Base-by-base conservation (phyloP, 2,113 vertebrate genomes). In the Crypturellus undulatus region DNA sequence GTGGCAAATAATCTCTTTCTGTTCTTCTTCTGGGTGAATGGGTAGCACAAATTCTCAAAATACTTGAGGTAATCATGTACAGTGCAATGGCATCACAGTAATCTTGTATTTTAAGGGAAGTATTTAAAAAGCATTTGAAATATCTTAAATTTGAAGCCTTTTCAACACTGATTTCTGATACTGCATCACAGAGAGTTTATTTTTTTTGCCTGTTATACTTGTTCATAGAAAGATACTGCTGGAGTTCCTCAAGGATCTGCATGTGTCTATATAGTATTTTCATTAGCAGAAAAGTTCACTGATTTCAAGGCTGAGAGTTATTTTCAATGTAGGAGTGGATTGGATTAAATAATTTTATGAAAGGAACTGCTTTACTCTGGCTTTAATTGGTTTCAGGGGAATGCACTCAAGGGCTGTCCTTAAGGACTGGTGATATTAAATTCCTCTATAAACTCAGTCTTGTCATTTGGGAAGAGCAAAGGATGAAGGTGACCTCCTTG, bases 221-320 rank as follows among this genome's bases (percentile, higher is more conserved):
- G 71, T 65, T 43, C 11, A 14, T 69, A 40, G 0, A 0, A 81
- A 89, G 77, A 63, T 84, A 10, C 32, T 76, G 69, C 91, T 87
- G 89, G 86, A 89, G 80, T 70, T 95, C 58, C 84, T 96, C 62
- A 84, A 95, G 90, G 89, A 92, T 93, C 58, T 40, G 76, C 81
- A 81, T n/a, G 36, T 36, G 32, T 58, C 69, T 90, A 92, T 94
- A 84, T 67, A 93, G 88, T 94, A 94, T 81, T 96, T 95, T 91
- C 91, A 92, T 96, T 96, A 92, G 64, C 89, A 91, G 90, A 91
- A 91, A 93, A 91, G 94, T 96, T 95, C 93, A 78, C 92, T 8
- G 4, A 26, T 78, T 93, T 77, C n/a, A 71, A 93, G 75, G 73
- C 65, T 1, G 47, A 71, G 83, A 92, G 45, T 59, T 3, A 5